These are phyloP conservation scores for Acipenser transmontanus DNA, from an alignment of 2,797 vertebrate species.

Conservation along the genomic window DNA sequence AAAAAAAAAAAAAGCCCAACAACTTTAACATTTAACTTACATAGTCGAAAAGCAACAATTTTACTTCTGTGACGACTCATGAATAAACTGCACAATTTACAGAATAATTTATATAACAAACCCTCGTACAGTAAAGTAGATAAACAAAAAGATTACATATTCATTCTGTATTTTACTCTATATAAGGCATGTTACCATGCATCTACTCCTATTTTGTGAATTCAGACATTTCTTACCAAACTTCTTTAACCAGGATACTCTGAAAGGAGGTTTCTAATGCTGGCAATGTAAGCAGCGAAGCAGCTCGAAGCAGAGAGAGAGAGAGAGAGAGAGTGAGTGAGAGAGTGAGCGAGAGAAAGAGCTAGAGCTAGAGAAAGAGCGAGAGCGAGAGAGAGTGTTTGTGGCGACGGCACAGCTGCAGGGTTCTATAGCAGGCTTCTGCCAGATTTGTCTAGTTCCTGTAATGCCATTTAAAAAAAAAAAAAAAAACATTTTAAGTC, in stretches of 20 bases:
- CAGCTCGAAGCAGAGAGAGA: not conserved
- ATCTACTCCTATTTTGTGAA: too few relatives aligned
- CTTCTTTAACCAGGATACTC: conserved; percentile 34
- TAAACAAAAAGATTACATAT: too few relatives aligned
- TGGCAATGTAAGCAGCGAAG: not conserved
- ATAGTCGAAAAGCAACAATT: too few relatives aligned
- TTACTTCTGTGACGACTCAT: too few relatives aligned
- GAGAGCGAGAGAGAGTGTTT: not conserved
- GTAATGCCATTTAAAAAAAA: too few relatives aligned
- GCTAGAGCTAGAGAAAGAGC: not conserved
- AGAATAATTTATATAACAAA: too few relatives aligned
- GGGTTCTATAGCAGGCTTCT: conserved; percentile 1
- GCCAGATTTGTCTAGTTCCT: conserved; percentile 1
- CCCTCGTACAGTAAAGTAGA: too few relatives aligned
- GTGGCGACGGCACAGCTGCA: conserved; percentile 3
- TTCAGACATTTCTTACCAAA: conserved; percentile 35
- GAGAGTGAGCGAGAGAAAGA: conserved; percentile 21
- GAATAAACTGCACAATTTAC: too few relatives aligned
- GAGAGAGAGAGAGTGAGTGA: conserved; percentile 3
- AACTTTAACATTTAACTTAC: too few relatives aligned
- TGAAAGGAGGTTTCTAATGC: conserved; percentile 27
- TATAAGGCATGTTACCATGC: too few relatives aligned
- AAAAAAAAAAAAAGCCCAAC: too few relatives aligned
- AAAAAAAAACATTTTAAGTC: not conserved
- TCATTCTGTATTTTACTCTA: too few relatives aligned